phyloP scores from a whole-genome alignment of 2,888 invertebrate species.

The Prenolepis imparis region DNA sequence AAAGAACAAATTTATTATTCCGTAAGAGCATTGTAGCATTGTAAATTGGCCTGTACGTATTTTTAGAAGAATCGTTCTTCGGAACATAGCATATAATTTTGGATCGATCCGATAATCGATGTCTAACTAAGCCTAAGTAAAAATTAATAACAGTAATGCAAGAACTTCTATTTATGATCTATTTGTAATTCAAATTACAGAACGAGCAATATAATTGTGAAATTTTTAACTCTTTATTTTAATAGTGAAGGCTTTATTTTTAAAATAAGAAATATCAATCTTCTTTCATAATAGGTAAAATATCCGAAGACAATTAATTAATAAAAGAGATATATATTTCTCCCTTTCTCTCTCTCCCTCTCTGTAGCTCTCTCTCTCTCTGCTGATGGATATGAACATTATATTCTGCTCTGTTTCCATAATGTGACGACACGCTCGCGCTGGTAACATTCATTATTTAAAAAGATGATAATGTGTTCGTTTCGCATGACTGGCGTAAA shows the following conservation, averaged over 20 bases:
- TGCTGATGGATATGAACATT: slow-evolving; percentile 13
- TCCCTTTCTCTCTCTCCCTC: neutral
- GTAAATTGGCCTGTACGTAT: neutral
- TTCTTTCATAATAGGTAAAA: neutral
- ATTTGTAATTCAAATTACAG: neutral
- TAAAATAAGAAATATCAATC: slow-evolving; percentile 28
- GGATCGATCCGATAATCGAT: slow-evolving; percentile 21
- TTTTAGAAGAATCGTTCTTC: slow-evolving; percentile 9
- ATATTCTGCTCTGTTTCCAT: slow-evolving; percentile 17
- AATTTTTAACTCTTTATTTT: slow-evolving; percentile 13
- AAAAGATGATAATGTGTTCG: slow-evolving; percentile 39
- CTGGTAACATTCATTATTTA: slow-evolving; percentile 20
- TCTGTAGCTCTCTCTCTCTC: neutral
- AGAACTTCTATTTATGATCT: slow-evolving; percentile 15
- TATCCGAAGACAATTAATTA: slow-evolving; percentile 37
- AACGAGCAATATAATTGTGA: neutral
- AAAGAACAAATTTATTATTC: neutral
- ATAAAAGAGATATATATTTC: neutral
- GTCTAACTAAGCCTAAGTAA: neutral
- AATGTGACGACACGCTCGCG: slow-evolving; percentile 10
- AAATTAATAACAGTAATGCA: slow-evolving; percentile 35
- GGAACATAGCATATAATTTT: slow-evolving; percentile 26
- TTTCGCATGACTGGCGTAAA: slow-evolving; percentile 23
- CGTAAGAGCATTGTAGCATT: slow-evolving; percentile 1
- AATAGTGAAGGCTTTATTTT: neutral